Evolutionary conservation across 2,888 invertebrate genomes (phyloP).

Genomic region (Agrotis ipsilon): DNA sequence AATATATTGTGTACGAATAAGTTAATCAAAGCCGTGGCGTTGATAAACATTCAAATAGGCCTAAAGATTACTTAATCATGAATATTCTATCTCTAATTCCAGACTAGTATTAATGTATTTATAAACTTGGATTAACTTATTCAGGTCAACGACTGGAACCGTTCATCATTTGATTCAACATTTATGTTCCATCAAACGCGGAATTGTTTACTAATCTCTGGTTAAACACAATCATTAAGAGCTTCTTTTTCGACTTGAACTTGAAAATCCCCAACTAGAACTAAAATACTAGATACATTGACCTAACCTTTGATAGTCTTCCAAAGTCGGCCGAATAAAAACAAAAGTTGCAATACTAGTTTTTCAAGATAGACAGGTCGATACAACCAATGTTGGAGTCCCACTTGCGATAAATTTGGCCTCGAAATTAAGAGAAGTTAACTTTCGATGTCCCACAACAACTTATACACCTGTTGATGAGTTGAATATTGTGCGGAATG

Average conservation of each 20-base stretch:
- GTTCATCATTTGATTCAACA: constrained; percentile 36
- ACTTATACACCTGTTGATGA: constrained; percentile 57
- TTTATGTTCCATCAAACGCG: constrained; percentile 3
- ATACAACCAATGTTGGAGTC: constrained; percentile 74
- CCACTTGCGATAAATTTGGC: constrained; percentile 81
- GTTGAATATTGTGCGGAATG: constrained; percentile 26
- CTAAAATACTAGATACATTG: constrained; percentile 59
- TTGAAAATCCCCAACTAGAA: constrained; percentile 44
- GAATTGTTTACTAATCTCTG: neutral
- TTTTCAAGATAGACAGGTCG: constrained; percentile 84
- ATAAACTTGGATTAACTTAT: constrained; percentile 29
- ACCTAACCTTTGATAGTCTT: constrained; percentile 70
- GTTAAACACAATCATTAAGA: constrained; percentile 4
- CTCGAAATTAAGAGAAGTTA: constrained; percentile 78
- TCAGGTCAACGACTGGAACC: constrained; percentile 12
- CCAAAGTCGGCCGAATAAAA: constrained; percentile 81
- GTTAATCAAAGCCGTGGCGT: constrained; percentile 11
- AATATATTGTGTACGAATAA: constrained; percentile 18
- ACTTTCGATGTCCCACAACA: constrained; percentile 77
- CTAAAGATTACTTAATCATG: constrained; percentile 20
- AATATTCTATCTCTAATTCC: constrained; percentile 16
- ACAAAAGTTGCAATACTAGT: constrained; percentile 88
- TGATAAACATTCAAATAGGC: constrained; percentile 8
- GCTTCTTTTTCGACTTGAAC: neutral
- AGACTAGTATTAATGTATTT: constrained; percentile 17